phyloP scores from a whole-genome alignment of 1,140 invertebrate species.

The Drosophila auraria region DNA sequence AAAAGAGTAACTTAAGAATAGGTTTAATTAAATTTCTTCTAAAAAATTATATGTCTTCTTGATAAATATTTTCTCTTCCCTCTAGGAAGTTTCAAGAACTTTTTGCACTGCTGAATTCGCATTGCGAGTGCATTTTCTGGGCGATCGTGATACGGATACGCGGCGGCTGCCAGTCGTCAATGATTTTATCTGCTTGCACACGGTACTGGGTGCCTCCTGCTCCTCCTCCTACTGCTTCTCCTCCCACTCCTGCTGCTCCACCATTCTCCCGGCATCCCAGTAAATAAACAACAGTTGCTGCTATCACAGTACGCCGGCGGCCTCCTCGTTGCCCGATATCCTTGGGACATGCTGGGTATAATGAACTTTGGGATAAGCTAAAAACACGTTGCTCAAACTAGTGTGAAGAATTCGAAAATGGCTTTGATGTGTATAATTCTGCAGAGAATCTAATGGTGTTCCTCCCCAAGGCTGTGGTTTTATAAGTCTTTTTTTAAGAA shows the following conservation, averaged over 20 bases:
- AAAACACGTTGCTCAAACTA: not conserved
- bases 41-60: not conserved
- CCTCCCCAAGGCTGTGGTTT: not conserved
- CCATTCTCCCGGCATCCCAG: conserved; percentile 15
- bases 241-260: conserved; percentile 3
- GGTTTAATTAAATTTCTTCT: no score
- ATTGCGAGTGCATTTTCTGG: conserved; percentile 30
- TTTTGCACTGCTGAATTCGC: conserved; percentile 9
- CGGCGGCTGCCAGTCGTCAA: conserved; percentile 53
- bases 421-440: conserved; percentile 24
- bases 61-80: not conserved
- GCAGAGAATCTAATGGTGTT: conserved; percentile 16
- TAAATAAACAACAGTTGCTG: conserved; percentile 56
- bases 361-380: conserved; percentile 24
- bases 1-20: not conserved
- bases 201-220: conserved; percentile 24
- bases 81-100: no score
- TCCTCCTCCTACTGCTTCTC: not conserved
- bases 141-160: conserved; percentile 68
- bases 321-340: conserved; percentile 39
- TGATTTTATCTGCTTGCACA: conserved; percentile 69
- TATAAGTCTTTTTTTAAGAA: not conserved
- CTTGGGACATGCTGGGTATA: conserved; percentile 29
- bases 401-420: conserved; percentile 37
- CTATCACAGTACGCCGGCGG: conserved; percentile 37